A percentile compares a stretch with the other conserved stretches of the same genome.
Evolutionary conservation across 2,888 invertebrate genomes (phyloP).

Genomic region (Drosophila pseudotalamancana): DNA sequence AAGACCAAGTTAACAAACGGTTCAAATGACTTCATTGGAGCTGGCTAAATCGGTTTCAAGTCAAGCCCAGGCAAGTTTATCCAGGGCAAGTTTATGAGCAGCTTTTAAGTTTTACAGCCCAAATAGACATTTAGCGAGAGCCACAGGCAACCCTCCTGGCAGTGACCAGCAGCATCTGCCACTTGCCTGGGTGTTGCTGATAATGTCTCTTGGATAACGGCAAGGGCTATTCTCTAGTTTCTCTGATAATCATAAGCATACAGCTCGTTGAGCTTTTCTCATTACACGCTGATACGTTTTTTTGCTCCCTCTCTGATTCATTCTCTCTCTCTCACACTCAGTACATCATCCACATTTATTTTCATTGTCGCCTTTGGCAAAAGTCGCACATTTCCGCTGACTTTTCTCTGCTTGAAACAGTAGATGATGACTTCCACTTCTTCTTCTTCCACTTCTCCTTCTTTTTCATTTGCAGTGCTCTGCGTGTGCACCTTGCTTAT

Average conservation of each 20-base stretch:
- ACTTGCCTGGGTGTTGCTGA: conserved; percentile 15
- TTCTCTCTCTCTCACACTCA: background rate
- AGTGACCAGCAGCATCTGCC: conserved; percentile 59
- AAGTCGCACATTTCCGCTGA: conserved; percentile 64
- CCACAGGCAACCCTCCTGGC: conserved; percentile 8
- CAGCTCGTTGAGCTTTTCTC: conserved; percentile 66
- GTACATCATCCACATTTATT: conserved; percentile 48
- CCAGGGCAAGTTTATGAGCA: conserved; percentile 59
- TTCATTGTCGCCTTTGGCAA: conserved; percentile 56
- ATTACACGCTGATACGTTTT: conserved; percentile 66
- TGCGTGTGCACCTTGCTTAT: conserved; percentile 3
- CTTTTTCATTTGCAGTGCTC: conserved; percentile 17
- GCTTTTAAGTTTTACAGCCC: conserved; percentile 71
- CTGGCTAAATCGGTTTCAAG: conserved; percentile 22
- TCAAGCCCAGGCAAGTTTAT: conserved; percentile 23
- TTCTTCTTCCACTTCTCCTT: conserved; percentile 30
- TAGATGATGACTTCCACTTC: conserved; percentile 47
- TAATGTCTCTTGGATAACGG: conserved; percentile 58
- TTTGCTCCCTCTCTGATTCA: background rate
- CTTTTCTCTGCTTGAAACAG: conserved; percentile 19
- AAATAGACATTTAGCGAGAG: conserved; percentile 57
- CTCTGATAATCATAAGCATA: conserved; percentile 59
- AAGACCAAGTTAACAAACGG: too few species aligned
- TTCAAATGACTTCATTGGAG: conserved; percentile 51
- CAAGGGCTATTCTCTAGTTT: conserved; percentile 13